Evolutionary conservation across 2,888 invertebrate species (phyloP), one percentile per base, ranked within the genome.

Genomic region (Boloria selene): DNA sequence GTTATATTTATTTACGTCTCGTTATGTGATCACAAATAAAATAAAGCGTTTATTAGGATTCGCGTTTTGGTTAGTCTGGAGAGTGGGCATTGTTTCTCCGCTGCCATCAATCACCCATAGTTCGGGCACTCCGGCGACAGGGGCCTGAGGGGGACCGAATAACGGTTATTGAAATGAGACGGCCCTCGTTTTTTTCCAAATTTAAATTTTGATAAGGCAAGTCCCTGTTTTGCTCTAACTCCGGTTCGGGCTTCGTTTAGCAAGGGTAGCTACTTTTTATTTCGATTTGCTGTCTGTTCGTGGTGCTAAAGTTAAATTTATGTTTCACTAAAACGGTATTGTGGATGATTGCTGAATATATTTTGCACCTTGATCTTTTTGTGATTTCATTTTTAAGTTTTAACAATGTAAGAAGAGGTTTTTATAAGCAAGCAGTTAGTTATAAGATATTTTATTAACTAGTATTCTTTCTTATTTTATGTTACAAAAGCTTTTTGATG

Each of bases 151-250:
- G 69, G 69, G 61, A 54, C 69, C 72, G 84, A 85, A 85, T 92
- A 92, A 92, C 92, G 92, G 92, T 92, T 92, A 92, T 92, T 92
- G 92, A 92, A 92, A 92, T 91, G 91, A 91, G 90, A 84, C 83
- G 83, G 85, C 84, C 85, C 86, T 84, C 85, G 89, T 88, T 90
- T 90, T 91, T 91, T 91, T 86, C 86, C 85, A 86, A 91, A 92
- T 92, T 91, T 92, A 92, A 92, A 91, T 92, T 91, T 91, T 92
- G 91, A 91, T 92, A 92, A 91, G 91, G 91, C 90, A 82, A 88
- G 84, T 82, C 84, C 85, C 86, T 86, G 90, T 91, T 91, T 89
- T 85, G 85, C 83, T 82, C 85, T 87, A 89, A 88, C 84, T 87
- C 85, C 83, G 77, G 65, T 61, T 62, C 64, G 62, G 83, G 79